These are phyloP conservation scores for Luscinia megarhynchos DNA, from an alignment of 2,797 vertebrate species.

Conservation along the genomic window DNA sequence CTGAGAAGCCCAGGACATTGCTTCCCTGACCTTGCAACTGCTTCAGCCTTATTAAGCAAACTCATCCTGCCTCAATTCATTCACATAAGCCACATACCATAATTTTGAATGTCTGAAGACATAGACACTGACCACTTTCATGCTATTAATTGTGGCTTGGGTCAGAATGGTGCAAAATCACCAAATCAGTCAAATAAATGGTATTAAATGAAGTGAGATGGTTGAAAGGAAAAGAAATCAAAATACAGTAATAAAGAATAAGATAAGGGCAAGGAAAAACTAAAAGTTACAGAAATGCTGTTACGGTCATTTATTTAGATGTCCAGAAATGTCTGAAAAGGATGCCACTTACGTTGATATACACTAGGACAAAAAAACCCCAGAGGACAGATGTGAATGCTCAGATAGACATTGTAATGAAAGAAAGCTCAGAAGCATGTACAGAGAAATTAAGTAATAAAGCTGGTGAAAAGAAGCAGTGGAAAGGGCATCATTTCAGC, in stretches of 20 bases:
- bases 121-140: neutral
- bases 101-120: neutral
- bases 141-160: neutral
- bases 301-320: neutral
- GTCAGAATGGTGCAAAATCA: neutral
- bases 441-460: neutral
- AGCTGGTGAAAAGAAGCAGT: neutral
- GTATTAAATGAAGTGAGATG: neutral
- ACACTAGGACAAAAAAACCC: neutral
- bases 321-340: neutral
- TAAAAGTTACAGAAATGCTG: neutral
- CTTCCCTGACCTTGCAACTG: neutral
- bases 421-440: neutral
- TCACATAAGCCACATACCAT: neutral
- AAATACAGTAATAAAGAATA: neutral
- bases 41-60: neutral
- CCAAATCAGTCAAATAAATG: neutral
- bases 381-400: neutral
- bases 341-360: neutral
- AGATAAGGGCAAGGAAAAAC: neutral
- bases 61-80: neutral
- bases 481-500: neutral
- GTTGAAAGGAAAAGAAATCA: neutral
- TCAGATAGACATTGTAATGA: neutral
- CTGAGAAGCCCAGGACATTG: neutral